Conservation (phyloP, 2,113 vertebrate genomes). For the Prochilodus magdalenae region DNA sequence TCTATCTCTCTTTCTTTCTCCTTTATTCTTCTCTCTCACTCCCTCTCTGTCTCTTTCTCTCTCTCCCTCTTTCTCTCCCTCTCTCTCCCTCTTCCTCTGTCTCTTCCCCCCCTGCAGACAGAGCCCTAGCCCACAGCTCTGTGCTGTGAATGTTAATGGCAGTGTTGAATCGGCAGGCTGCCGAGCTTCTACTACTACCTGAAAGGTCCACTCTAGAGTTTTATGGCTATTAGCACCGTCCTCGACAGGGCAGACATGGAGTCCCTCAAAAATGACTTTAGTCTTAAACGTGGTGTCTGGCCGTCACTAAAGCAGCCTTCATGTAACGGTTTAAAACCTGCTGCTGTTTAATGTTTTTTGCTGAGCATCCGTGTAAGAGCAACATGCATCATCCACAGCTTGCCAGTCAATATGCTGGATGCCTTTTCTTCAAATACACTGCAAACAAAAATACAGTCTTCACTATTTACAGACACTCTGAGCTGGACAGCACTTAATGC, state of each 20-base stretch:
- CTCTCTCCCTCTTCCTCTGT: slow-evolving; percentile 24
- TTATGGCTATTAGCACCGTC: slow-evolving; percentile 29
- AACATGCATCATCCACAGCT: no score
- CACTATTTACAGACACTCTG: no score
- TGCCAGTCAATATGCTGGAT: no score
- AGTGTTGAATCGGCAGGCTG: slow-evolving; percentile 26
- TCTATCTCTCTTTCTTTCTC: slow-evolving; percentile 36
- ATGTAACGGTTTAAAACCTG: not conserved
- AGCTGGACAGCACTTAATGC: no score
- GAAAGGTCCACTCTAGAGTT: slow-evolving; percentile 39
- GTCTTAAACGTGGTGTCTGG: not conserved
- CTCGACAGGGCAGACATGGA: not conserved
- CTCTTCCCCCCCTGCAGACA: slow-evolving; percentile 60
- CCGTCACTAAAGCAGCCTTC: not conserved
- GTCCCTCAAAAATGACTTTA: not conserved
- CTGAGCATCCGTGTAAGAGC: no score
- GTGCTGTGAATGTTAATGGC: slow-evolving; percentile 50
- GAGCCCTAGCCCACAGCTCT: slow-evolving; percentile 33
- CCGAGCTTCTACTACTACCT: slow-evolving; percentile 36
- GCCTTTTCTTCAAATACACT: no score
- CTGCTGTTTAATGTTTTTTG: not conserved
- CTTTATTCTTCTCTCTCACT: slow-evolving; percentile 57
- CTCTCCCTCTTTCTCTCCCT: not conserved
- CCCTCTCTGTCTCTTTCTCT: slow-evolving; percentile 18
- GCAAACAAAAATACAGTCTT: no score